Conservation (phyloP, 2,113 vertebrate genomes). For the Nannobrachium achirus region DNA sequence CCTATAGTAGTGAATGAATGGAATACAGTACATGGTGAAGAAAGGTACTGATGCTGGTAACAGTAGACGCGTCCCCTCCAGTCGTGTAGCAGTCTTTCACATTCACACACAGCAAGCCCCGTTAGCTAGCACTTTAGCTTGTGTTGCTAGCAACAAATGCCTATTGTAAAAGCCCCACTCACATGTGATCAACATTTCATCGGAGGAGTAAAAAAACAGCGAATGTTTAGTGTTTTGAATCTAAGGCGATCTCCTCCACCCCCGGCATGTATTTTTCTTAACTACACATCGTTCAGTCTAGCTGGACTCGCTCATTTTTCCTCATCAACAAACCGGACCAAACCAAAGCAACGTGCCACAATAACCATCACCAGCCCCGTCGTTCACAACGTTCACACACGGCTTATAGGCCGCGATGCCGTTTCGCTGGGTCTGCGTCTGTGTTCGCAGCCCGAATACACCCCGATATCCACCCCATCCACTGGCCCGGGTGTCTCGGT, state of each 20-base stretch:
- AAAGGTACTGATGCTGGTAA: conserved; percentile 56
- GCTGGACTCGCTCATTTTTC: conserved; percentile 64
- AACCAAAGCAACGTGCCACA: conserved; percentile 86
- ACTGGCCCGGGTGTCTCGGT: conserved; percentile 60
- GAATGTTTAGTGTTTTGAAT: not conserved
- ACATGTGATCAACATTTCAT: conserved; percentile 7
- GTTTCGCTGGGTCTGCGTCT: conserved; percentile 68
- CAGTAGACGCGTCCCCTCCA: conserved; percentile 59
- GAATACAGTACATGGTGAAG: conserved; percentile 23
- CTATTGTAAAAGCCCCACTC: conserved; percentile 47
- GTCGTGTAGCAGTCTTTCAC: conserved; percentile 57
- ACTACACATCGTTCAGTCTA: conserved; percentile 54
- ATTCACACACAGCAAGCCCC: conserved; percentile 45
- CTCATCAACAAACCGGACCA: conserved; percentile 84
- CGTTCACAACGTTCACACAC: conserved; percentile 79
- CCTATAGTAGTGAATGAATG: not conserved
- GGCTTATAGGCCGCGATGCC: conserved; percentile 80
- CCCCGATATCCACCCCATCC: conserved; percentile 59
- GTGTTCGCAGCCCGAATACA: conserved; percentile 62
- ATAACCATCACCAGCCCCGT: conserved; percentile 75
- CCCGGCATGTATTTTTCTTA: conserved; percentile 22
- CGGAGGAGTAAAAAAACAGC: conserved; percentile 17
- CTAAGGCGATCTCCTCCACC: conserved; percentile 34
- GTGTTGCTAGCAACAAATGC: conserved; percentile 65
- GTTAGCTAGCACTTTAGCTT: conserved; percentile 76